Percentiles rank a stretch among this genome's conserved stretches.
phyloP scores from a whole-genome alignment of 2,888 invertebrate genomes.

The Mythimna lalbum region DNA sequence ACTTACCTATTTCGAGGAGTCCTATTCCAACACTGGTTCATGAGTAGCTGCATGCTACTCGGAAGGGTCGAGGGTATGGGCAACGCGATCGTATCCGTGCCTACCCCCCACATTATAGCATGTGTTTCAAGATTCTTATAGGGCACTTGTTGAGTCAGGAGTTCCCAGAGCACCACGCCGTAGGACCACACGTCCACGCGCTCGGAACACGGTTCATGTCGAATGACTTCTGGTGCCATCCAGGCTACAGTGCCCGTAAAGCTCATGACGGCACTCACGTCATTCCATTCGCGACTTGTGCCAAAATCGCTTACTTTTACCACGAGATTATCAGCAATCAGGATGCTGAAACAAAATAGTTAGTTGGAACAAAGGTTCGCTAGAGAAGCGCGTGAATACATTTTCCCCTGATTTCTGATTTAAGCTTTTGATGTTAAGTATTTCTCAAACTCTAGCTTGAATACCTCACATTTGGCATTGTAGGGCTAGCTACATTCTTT shows the following conservation, averaged over 20 bases:
- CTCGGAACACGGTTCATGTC: slow-evolving; percentile 98
- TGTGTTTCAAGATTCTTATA: slow-evolving; percentile 94
- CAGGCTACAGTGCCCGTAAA: slow-evolving; percentile 99
- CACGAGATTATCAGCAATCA: slow-evolving; percentile 94
- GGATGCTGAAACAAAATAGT: slow-evolving; percentile 90
- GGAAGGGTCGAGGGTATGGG: slow-evolving; percentile 98
- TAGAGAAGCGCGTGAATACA: neutral
- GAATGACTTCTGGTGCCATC: slow-evolving; percentile 99
- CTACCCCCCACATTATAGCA: slow-evolving; percentile 99
- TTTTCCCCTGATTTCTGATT: neutral
- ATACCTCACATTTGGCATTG: too few relatives aligned
- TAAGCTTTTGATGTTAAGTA: too few relatives aligned
- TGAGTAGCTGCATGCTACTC: slow-evolving; percentile 95
- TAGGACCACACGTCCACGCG: slow-evolving; percentile 99
- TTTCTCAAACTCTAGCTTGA: too few relatives aligned
- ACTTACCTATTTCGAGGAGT: slow-evolving; percentile 94
- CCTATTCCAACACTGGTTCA: slow-evolving; percentile 97
- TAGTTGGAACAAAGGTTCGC: neutral
- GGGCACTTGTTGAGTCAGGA: slow-evolving; percentile 95
- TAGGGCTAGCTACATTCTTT: too few relatives aligned
- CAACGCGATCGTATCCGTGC: slow-evolving; percentile 97
- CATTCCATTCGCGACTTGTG: slow-evolving; percentile 98
- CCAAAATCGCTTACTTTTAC: slow-evolving; percentile 99
- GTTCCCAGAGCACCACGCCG: slow-evolving; percentile 99
- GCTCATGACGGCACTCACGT: slow-evolving; percentile 98